Percentiles rank a stretch among this genome's conserved stretches.
Conservation (phyloP, 2,888 invertebrate genomes). For the Ochlodes sylvanus region DNA sequence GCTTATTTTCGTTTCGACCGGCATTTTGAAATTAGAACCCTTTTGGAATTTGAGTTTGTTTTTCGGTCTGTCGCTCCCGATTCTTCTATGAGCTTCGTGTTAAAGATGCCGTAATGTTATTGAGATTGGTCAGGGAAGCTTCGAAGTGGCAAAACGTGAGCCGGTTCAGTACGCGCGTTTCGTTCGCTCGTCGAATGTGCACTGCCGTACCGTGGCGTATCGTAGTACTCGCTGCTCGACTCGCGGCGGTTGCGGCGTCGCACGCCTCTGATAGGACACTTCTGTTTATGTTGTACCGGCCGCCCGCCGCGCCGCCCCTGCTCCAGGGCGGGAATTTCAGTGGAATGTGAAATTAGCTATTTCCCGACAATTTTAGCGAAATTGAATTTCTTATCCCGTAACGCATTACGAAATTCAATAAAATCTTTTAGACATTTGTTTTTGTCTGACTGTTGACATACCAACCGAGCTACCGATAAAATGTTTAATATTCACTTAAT, state of each 20-base stretch:
- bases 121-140: conserved; percentile 8
- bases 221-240: not conserved
- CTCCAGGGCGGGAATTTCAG: conserved; percentile 38
- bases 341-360: conserved; percentile 31
- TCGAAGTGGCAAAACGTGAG: conserved; percentile 25
- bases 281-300: conserved; percentile 58
- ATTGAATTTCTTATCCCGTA: conserved; percentile 18
- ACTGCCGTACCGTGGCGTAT: conserved; percentile 57
- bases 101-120: conserved; percentile 15
- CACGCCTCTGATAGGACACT: conserved; percentile 56
- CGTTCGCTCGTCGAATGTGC: conserved; percentile 66
- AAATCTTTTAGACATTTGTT: not conserved
- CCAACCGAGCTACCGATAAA: too few relatives aligned
- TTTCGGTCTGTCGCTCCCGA: not conserved
- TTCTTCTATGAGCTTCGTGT: conserved; percentile 1
- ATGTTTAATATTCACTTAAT: too few relatives aligned
- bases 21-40: conserved; percentile 48
- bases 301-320: conserved; percentile 45
- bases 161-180: conserved; percentile 62
- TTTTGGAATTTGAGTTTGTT: not conserved
- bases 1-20: conserved; percentile 81
- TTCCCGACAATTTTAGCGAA: conserved; percentile 5
- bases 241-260: conserved; percentile 52
- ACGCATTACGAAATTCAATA: not conserved
- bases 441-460: too few relatives aligned